phyloP scores from a whole-genome alignment of 2,113 vertebrate genomes.

The Corydoras sp. region DNA sequence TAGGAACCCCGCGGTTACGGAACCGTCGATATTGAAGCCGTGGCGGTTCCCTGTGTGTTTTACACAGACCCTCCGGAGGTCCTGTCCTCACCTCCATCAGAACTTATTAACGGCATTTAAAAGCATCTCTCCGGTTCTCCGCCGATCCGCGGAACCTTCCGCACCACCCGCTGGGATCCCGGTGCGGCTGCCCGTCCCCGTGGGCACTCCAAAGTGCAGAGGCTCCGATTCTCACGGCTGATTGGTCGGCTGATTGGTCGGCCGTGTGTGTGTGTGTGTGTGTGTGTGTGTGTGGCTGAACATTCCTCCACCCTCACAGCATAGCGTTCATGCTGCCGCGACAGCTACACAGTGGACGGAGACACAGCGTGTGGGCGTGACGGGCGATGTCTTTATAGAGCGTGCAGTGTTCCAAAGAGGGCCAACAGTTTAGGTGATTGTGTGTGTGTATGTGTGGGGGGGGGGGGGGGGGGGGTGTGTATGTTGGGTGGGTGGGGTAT shows the following conservation, averaged over 20 bases:
- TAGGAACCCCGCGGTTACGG: no score
- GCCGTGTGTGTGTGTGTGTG: no score
- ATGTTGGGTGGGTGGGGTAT: no score
- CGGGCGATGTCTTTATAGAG: conserved; percentile 4
- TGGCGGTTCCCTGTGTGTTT: no score
- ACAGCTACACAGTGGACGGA: neutral
- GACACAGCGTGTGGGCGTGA: neutral
- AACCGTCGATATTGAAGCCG: no score
- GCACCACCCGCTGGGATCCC: neutral
- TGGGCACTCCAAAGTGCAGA: conserved; percentile 59
- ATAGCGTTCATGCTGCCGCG: conserved; percentile 20
- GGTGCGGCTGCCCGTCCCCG: conserved; percentile 56
- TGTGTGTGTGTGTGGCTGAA: conserved; percentile 31
- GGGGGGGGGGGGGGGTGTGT: no score
- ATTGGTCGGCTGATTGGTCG: conserved; percentile 61
- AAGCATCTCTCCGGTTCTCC: neutral
- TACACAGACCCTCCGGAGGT: neutral
- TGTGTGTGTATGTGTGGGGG: no score
- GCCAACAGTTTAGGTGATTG: no score
- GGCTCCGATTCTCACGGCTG: conserved; percentile 59
- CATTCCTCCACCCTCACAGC: conserved; percentile 30
- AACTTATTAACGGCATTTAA: neutral
- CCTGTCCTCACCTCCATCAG: neutral
- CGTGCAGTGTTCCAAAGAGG: no score
- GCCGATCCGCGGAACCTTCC: neutral